Conservation (phyloP, 2,888 invertebrate species). For the Drosophila mulleri region DNA sequence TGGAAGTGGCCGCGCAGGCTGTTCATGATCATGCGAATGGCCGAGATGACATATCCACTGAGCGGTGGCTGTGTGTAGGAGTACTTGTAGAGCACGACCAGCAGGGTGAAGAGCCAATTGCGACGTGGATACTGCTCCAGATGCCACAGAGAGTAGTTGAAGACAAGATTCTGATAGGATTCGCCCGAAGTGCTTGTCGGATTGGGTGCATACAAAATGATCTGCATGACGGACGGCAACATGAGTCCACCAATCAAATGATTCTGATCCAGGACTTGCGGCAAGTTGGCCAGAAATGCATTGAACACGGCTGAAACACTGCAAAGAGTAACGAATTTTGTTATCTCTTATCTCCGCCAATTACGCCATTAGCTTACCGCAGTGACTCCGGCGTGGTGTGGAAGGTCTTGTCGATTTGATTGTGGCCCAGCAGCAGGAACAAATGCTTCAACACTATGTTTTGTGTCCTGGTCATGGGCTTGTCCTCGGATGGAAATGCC, state of each 20-base stretch:
- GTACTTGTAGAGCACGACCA: slow-evolving; percentile 98
- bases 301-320: slow-evolving; percentile 97
- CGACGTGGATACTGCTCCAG: slow-evolving; percentile 94
- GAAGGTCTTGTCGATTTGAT: slow-evolving; percentile 95
- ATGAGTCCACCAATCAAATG: slow-evolving; percentile 96
- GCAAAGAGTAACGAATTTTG: background rate
- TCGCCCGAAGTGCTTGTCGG: slow-evolving; percentile 88
- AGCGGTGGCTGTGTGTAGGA: slow-evolving; percentile 90
- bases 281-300: slow-evolving; percentile 96
- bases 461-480: slow-evolving; percentile 91
- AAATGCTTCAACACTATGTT: slow-evolving; percentile 95
- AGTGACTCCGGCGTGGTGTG: slow-evolving; percentile 95
- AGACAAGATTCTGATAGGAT: slow-evolving; percentile 87
- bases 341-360: fast-evolving
- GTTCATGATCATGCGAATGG: slow-evolving; percentile 95
- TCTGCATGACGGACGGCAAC: slow-evolving; percentile 92
- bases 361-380: slow-evolving; percentile 86
- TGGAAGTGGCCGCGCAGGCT: slow-evolving; percentile 91
- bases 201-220: slow-evolving; percentile 93
- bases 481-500: slow-evolving; percentile 95
- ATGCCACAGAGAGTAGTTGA: slow-evolving; percentile 93
- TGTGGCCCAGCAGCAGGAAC: slow-evolving; percentile 96
- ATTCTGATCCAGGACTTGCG: slow-evolving; percentile 98
- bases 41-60: slow-evolving; percentile 90
- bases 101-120: slow-evolving; percentile 96